Conservation (phyloP, 2,888 invertebrate genomes). For the Pristionchus mayeri region DNA sequence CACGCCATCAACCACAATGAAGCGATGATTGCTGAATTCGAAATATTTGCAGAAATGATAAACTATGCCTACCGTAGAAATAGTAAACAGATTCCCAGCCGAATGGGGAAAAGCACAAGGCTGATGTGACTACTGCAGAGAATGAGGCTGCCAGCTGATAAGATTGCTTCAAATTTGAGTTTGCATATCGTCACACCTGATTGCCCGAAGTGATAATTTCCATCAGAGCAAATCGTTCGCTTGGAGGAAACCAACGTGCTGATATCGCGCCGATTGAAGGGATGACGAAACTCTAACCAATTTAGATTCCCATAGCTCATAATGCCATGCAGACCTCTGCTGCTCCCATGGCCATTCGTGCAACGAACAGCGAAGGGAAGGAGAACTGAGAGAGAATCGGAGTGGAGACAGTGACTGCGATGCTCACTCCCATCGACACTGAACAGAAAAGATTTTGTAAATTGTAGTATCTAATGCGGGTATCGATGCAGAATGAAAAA, state of each 20-base stretch:
- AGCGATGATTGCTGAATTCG: neutral
- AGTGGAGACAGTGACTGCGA: neutral
- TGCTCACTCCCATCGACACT: neutral
- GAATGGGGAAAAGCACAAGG: conserved; percentile 28
- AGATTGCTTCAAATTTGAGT: neutral
- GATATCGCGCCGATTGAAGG: neutral
- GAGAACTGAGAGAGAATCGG: conserved; percentile 37
- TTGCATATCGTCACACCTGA: neutral
- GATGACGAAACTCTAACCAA: neutral
- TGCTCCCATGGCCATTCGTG: conserved; percentile 65
- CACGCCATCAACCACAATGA: neutral
- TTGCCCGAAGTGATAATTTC: conserved; percentile 19
- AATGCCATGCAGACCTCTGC: conserved; percentile 58
- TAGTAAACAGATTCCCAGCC: conserved; percentile 47
- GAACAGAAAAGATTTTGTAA: neutral
- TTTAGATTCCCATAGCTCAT: neutral
- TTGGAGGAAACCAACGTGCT: neutral
- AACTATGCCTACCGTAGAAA: conserved; percentile 12
- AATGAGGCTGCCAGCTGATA: conserved; percentile 38
- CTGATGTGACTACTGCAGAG: conserved; percentile 27
- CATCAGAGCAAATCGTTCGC: neutral
- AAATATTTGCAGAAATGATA: neutral
- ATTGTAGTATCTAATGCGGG: no score
- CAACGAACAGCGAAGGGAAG: conserved; percentile 58
- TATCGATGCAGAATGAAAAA: no score